Evolutionary conservation across 2,888 invertebrate genomes (phyloP).

Genomic region (Philaethria dido): DNA sequence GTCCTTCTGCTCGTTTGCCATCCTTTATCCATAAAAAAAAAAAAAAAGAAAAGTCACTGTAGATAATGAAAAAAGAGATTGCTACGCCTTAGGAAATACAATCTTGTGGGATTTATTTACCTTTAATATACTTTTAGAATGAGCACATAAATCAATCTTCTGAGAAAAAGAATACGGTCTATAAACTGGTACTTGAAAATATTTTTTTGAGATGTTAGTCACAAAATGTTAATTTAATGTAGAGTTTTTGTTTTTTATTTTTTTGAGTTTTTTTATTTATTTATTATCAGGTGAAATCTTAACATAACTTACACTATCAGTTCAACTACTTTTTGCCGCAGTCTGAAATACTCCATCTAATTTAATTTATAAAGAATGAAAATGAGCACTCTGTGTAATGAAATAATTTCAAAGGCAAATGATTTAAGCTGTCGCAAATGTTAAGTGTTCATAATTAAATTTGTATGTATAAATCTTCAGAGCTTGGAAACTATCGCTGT

Average conservation of each 20-base stretch:
- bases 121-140: background rate
- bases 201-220: no score
- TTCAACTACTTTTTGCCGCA: background rate
- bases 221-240: no score
- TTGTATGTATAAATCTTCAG: constrained; percentile 18
- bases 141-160: background rate
- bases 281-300: no score
- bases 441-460: constrained; percentile 19
- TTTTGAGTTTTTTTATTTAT: no score
- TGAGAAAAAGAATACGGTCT: background rate
- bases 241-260: no score
- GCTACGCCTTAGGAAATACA: no score
- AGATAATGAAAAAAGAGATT: no score
- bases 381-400: constrained; percentile 22
- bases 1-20: no score
- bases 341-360: constrained; percentile 12
- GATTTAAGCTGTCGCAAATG: constrained; percentile 14
- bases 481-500: constrained; percentile 1
- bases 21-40: no score
- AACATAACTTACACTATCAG: background rate
- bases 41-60: no score
- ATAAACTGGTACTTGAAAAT: background rate
- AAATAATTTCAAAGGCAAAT: constrained; percentile 25
- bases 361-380: constrained; percentile 17
- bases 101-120: background rate